These are phyloP conservation scores for Catagonus wagneri DNA, from an alignment of 2,113 vertebrate species.

Conservation along the genomic window DNA sequence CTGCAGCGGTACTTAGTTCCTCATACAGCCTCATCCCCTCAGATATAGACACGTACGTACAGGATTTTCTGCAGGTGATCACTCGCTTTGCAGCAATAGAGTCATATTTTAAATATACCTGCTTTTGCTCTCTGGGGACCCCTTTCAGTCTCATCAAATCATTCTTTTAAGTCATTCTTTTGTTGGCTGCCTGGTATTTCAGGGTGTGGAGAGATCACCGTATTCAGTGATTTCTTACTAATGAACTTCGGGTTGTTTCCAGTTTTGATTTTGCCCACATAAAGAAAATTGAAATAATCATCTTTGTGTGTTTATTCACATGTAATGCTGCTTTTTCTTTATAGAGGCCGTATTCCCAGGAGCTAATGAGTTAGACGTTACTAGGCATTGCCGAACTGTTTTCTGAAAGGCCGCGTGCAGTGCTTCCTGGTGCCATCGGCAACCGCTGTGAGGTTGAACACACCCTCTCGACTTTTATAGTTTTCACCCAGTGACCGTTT, in stretches of 20 bases:
- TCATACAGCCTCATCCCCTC: rapidly evolving
- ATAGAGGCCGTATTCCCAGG: background rate
- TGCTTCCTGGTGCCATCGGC: background rate
- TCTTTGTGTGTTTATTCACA: background rate
- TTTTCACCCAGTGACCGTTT: background rate
- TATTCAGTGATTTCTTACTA: background rate
- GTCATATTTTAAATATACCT: background rate
- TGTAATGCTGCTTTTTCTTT: background rate
- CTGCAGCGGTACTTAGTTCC: rapidly evolving
- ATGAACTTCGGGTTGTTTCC: background rate
- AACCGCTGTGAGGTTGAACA: background rate
- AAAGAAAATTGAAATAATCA: background rate
- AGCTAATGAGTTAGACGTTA: rapidly evolving
- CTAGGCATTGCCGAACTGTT: background rate
- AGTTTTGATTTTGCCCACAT: background rate
- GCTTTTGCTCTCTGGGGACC: background rate
- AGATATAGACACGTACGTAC: rapidly evolving
- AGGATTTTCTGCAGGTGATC: background rate
- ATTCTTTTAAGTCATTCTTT: slow-evolving; percentile 19
- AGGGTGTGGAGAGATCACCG: background rate
- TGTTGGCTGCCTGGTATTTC: background rate
- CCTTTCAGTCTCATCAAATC: background rate
- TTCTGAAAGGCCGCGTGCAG: background rate
- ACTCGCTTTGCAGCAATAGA: background rate
- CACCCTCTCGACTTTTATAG: background rate